Base-by-base conservation (phyloP, 2,797 vertebrate genomes). In the Cottoperca gobio region DNA sequence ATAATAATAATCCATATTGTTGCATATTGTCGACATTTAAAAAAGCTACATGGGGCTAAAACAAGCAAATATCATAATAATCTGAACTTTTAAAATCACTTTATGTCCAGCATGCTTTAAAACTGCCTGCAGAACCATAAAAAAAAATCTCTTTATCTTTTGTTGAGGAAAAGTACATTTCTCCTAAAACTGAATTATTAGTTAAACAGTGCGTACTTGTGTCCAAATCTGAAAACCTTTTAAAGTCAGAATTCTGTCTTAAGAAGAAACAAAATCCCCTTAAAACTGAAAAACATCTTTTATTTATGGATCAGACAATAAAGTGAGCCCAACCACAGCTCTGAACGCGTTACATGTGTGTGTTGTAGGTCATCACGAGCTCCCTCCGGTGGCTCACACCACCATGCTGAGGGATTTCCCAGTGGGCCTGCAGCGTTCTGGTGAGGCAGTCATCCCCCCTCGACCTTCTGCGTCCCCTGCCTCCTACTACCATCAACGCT, bases 321-420 rank as follows among this genome's bases (percentile, higher is more conserved):
- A 17, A n/a, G 28, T 21, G 16, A 48, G 14, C 37, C 24, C 4
- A 4, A 2, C 19, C 0, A 17, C 17, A 7, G 33, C 31, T n/a
- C 1, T 61, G 1, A 61, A 19, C 57, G 14, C 2, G 3, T 53
- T 16, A 6, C 52, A 17, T 48, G n/a, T 80, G 19, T 75, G 37
- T 73, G 31, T 70, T 48, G 40, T 53, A 99, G 98, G 98, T 39
- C 97, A 99, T 74, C 98, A 99, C 0, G 97, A 99, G 86, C 90
- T 95, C 16, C 98, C 98, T 48, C 97, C 97, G 0, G 55, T 97
- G n/a, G 96, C 97, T 26, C 98, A 99, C 87, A 99, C 97, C 35
- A 99, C 98, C 1, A 98, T 99, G 95, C 87, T 99, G 76, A 94
- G 97, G 83, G 96, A 96, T 17, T 97, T 97, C 77, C 97, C 97